These are phyloP conservation scores for Lepidochitona cinerea DNA, from an alignment of 2,888 invertebrate genomes.

Conservation along the genomic window DNA sequence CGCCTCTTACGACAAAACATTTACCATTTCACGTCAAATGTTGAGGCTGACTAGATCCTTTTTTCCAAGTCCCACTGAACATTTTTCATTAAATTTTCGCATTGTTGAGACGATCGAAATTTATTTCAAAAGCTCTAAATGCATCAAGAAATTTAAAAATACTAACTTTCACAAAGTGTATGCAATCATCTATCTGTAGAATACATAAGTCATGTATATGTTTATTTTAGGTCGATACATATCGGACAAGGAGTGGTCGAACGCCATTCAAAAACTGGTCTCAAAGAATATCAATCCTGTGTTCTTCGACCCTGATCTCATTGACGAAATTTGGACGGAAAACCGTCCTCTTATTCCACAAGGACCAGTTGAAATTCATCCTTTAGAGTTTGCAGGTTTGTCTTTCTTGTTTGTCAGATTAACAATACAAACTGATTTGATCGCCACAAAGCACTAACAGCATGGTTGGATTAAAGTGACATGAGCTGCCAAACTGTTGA, in stretches of 20 bases:
- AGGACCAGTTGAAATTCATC: conserved; percentile 77
- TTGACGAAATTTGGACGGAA: conserved; percentile 83
- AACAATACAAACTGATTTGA: too few relatives aligned
- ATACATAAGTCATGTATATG: background rate
- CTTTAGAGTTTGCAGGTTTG: conserved; percentile 76
- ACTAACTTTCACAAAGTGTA: background rate
- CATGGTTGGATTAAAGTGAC: too few relatives aligned
- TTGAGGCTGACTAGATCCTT: background rate
- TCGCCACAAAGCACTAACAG: too few relatives aligned
- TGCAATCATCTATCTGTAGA: background rate
- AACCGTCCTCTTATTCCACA: conserved; percentile 74
- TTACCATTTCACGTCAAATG: too few relatives aligned
- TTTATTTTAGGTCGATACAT: conserved; percentile 26
- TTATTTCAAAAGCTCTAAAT: too few relatives aligned
- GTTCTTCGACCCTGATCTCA: conserved; percentile 74
- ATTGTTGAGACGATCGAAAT: background rate
- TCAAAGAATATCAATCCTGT: conserved; percentile 31
- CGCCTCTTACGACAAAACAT: too few relatives aligned
- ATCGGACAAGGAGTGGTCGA: too few relatives aligned
- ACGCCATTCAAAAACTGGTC: conserved; percentile 26
- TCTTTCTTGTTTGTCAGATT: conserved; percentile 28
- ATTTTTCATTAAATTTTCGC: background rate
- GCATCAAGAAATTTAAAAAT: background rate
- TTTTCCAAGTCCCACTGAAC: background rate
- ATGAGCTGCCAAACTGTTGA: too few relatives aligned